Conservation (phyloP, 2,888 invertebrate species). For the Drosophila algonquin region DNA sequence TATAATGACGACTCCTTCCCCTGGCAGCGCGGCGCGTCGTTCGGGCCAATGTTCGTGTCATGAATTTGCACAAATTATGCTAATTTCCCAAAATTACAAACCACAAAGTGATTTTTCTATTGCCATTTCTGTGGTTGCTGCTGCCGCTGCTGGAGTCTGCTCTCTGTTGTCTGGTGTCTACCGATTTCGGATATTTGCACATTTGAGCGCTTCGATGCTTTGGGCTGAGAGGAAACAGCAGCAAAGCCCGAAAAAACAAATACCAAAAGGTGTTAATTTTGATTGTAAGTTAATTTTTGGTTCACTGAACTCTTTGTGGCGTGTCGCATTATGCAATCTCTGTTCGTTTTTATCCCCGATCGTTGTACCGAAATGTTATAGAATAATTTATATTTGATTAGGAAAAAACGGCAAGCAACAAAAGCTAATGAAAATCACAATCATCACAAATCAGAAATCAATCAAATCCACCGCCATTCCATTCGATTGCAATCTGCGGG, state of each 20-base stretch:
- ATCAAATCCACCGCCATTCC: constrained; percentile 63
- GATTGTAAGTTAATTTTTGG: constrained; percentile 69
- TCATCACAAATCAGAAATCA: constrained; percentile 30
- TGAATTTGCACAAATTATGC: constrained; percentile 80
- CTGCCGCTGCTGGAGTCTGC: constrained; percentile 17
- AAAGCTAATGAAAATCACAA: background rate
- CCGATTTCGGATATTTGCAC: constrained; percentile 60
- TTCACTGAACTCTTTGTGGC: constrained; percentile 64
- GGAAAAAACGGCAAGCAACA: constrained; percentile 15
- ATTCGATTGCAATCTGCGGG: constrained; percentile 56
- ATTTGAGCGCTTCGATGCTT: constrained; percentile 39
- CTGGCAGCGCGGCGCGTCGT: constrained; percentile 1
- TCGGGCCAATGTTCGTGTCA: constrained; percentile 64
- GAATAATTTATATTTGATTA: constrained; percentile 60
- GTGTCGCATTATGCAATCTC: constrained; percentile 52
- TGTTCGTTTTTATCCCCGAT: constrained; percentile 48
- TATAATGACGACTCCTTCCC: constrained; percentile 48
- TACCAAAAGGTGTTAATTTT: constrained; percentile 70
- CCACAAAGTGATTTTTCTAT: constrained; percentile 60
- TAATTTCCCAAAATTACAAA: constrained; percentile 76
- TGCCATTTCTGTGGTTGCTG: constrained; percentile 27
- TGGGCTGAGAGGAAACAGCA: constrained; percentile 12
- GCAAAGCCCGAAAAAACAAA: constrained; percentile 45
- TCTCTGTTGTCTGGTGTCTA: constrained; percentile 42
- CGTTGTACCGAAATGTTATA: constrained; percentile 47